Evolutionary conservation across 2,888 invertebrate species (phyloP), one percentile per base, ranked within the genome.

Genomic region (Sminthurinus aureus): DNA sequence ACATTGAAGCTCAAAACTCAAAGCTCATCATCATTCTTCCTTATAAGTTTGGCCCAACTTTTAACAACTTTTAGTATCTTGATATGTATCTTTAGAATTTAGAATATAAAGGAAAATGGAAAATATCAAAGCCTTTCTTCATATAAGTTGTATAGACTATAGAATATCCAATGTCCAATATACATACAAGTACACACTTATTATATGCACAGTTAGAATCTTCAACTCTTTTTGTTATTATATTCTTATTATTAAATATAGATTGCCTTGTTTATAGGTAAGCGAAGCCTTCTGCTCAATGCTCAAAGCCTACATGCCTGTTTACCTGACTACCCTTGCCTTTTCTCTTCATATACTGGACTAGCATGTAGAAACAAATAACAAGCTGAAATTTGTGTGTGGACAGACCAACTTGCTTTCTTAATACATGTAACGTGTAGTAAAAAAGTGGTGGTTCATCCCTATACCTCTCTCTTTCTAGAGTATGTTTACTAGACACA

Each of bases 21-120:
- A 78, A 78, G 66, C 80, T 80, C 80, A 80, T 80, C 80, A 80
- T 80, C 73, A 73, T 80, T 80, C 80, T 80, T 80, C 80, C 80
- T 80, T 80, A 80, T 80, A 80, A 71, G 80, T 73, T 71, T 69
- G 79, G n/a, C 20, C 79, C 75, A 38, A 50, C 75, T n/a, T 75
- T 51, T 67, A 67, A 20, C 75, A 75, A n/a, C 75, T 75, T 51
- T 38, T 18, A 12, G 26, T 50, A 18, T 38, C 50, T 38, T n/a
- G 4, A 11, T n/a, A 18, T 50, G 75, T 51, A 75, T 75, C 75
- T 50, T 50, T 38, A 26, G 9, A 67, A 3, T 67, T 12, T 67
- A n/a, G 38, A 38, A n/a, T n/a, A n/a, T n/a, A n/a, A n/a, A n/a
- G n/a, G n/a, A n/a, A n/a, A n/a, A n/a, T n/a, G n/a, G n/a, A n/a